Evolutionary conservation across 2,797 vertebrate genomes (phyloP), one percentile per base, ranked within the genome.

Genomic region (Falco rusticolus): DNA sequence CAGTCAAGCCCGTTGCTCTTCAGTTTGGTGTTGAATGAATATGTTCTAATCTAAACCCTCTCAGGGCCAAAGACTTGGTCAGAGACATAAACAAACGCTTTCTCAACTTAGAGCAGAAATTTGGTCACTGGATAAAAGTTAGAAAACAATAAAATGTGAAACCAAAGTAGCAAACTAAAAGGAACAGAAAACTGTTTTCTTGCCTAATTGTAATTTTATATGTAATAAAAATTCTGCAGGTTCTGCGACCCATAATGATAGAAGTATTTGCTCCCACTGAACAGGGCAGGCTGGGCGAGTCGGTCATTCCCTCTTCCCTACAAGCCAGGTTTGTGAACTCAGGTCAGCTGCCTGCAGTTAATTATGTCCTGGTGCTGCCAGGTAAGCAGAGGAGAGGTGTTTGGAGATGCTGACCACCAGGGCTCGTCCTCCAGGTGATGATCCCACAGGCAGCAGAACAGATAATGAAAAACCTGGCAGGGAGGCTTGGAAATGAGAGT

Each of bases 401-500:
- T 21, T 78, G 78, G 87, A 87, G 87, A 41, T 16, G 24, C 69
- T 51, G 84, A 39, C 56, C 84, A 57, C 68, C 16, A 1, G 26
- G 41, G 84, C 34, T 96, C 71, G 56, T 77, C 26, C 72, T 71
- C 9, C 5, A 51, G 65, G 29, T 61, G 72, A 75, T 41, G 39
- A 69, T 19, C 5, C 33, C 66, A 11, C 70, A 74, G 91, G 80
- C 83, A 91, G 88, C 94, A 89, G 87, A 90, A 57, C 71, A 31
- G 90, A 87, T 94, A 93, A 91, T 70, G 89, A 90, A 87, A 69
- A 37, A 17, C n/a, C 80, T 74, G 61, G 66, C 34, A 33, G 89
- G 89, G 90, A 90, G 84, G 93, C 51, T 11, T 87, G 71, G 48
- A 47, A 89, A 95, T 66, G 74, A 95, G 95, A 94, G 90, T 43